These are phyloP conservation scores for Patella pellucida DNA, from an alignment of 2,888 invertebrate genomes.

Conservation along the genomic window DNA sequence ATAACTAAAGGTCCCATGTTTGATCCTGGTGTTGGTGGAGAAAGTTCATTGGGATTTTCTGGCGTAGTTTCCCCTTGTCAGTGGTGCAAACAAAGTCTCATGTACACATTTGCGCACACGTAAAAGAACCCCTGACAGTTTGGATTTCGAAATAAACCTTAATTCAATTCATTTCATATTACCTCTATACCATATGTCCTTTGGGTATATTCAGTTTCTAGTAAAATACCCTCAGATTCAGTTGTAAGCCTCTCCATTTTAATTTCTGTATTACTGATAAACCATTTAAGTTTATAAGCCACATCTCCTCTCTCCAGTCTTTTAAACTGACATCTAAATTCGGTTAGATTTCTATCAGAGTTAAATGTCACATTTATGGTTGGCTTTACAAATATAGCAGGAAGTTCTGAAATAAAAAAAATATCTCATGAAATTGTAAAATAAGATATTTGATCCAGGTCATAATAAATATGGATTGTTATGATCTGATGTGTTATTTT, in stretches of 20 bases:
- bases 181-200: conserved; percentile 35
- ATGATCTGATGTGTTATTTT: no score
- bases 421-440: no score
- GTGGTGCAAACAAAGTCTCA: no score
- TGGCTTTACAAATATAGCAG: conserved; percentile 30
- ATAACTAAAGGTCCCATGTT: no score
- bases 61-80: no score
- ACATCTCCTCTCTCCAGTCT: conserved; percentile 32
- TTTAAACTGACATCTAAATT: conserved; percentile 33
- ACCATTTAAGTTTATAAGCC: conserved; percentile 32
- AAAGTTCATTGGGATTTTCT: no score
- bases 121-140: no score
- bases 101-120: no score
- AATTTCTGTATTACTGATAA: conserved; percentile 20
- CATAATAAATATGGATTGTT: no score
- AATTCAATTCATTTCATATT: neutral
- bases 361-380: conserved; percentile 26
- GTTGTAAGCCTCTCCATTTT: neutral
- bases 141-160: no score
- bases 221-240: conserved; percentile 20
- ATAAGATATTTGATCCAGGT: no score
- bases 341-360: conserved; percentile 17
- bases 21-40: no score
- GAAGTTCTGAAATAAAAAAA: conserved; percentile 28
- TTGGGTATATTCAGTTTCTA: conserved; percentile 20